These are phyloP conservation scores for Hylaeus anthracinus DNA, from an alignment of 1,140 invertebrate species.

Conservation along the genomic window DNA sequence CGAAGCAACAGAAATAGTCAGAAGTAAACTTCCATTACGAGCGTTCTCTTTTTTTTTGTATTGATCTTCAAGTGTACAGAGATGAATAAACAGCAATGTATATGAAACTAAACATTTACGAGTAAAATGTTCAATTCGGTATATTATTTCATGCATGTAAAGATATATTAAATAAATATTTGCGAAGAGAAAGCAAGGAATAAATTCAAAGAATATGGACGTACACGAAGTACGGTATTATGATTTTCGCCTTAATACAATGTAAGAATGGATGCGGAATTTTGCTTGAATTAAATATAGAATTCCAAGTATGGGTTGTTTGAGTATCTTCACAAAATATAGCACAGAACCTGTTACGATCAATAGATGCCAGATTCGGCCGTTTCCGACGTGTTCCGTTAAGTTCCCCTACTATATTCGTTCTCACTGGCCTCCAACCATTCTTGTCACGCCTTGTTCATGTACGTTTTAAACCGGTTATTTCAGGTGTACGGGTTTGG, in stretches of 20 bases:
- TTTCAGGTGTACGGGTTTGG: conserved; percentile 23
- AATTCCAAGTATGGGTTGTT: conserved; percentile 34
- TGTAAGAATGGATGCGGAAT: background rate
- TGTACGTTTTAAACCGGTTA: conserved; percentile 56
- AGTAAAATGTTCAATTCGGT: background rate
- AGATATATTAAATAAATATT: background rate
- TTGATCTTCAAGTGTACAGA: background rate
- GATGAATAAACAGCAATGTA: background rate
- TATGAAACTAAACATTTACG: background rate
- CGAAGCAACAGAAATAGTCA: background rate
- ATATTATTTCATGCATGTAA: too few relatives aligned
- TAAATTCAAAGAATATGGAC: background rate
- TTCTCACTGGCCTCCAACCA: conserved; percentile 58
- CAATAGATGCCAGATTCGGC: conserved; percentile 62
- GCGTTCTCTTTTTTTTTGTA: background rate
- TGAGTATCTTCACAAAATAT: conserved; percentile 39
- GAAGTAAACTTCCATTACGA: background rate
- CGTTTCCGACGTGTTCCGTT: conserved; percentile 66
- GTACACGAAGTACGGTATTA: background rate
- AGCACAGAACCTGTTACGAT: conserved; percentile 51
- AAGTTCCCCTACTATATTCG: conserved; percentile 65
- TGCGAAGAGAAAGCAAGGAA: background rate
- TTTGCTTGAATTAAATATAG: conserved; percentile 40
- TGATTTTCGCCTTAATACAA: background rate
- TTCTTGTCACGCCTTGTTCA: conserved; percentile 56